Base-by-base conservation (phyloP, 2,797 vertebrate species). In the Micropoecilia bifurca region DNA sequence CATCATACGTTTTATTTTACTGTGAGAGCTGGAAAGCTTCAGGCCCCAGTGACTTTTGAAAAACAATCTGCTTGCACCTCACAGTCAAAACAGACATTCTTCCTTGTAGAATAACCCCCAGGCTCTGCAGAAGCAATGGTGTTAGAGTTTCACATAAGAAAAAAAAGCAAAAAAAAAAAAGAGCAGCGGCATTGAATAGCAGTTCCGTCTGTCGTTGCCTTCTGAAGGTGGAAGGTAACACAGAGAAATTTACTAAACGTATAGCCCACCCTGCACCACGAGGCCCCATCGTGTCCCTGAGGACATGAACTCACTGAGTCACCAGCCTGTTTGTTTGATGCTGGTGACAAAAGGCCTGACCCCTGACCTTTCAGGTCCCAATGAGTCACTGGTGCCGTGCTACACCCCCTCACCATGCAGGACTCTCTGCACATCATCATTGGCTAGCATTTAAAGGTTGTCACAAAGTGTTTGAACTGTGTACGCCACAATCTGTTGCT, bases 391-490 rank as follows among this genome's bases (percentile, higher is more conserved):
- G 74, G 84, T 68, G 53, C 79, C 50, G 69, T 61, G 4, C 45
- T 41, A 82, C 20, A 61, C 0, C 30, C 92, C 92, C 85, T 13
- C 80, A 72, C 77, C 48, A 33, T 14, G 50, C 75, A 50, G 88
- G 45, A 68, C 72, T 76, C 76, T 30, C 85, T 74, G 78, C 6
- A 46, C 72, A 81, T 77, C 61, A 81, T 76, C 86, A 87, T 78
- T 48, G 66, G 80, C 46, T 91, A 93, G 91, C 91, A 89, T 91
- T 93, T 92, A 93, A 90, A 91, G 90, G 91, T 89, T 92, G 85
- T 71, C 84, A 81, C 78, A 87, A 85, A 89, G 76, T 86, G 75
- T 85, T 80, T 84, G 57, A 76, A 46, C 63, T 72, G 75, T 59
- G 47, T 73, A 46, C 22, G 46, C 57, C 48, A 69, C 76, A 66